A percentile compares a stretch with the other conserved stretches of the same genome.
phyloP scores from a whole-genome alignment of 2,113 vertebrate species.

The Pseudorectes ferrugineus region DNA sequence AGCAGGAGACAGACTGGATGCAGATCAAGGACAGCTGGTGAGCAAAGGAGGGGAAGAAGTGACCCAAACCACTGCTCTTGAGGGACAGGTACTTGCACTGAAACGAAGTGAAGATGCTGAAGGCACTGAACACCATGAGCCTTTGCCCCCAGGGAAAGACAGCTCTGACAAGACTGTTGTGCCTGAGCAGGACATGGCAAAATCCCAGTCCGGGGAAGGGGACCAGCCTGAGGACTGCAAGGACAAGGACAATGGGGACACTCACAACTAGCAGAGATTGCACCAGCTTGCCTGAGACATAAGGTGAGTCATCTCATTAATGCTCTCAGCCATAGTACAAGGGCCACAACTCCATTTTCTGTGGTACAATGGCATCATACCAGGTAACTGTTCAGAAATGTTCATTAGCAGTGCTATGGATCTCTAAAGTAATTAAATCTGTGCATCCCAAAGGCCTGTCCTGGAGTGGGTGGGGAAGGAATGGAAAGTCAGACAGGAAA shows the following conservation, averaged over 20 bases:
- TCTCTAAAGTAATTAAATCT: not conserved
- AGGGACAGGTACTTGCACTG: not conserved
- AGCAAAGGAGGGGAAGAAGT: not conserved
- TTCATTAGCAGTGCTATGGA: not conserved
- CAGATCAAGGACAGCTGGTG: not conserved
- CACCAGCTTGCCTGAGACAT: not conserved
- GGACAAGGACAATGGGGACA: not conserved
- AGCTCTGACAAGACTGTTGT: not conserved
- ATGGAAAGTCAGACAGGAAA: not conserved
- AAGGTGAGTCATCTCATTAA: conserved; percentile 28
- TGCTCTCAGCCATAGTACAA: not conserved
- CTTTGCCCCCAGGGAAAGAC: not conserved
- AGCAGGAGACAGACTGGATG: not conserved
- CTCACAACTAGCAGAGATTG: conserved; percentile 10
- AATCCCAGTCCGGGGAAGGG: not conserved
- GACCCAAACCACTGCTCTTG: not conserved
- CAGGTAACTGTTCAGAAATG: not conserved
- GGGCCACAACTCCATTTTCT: not conserved
- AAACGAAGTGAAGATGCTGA: not conserved
- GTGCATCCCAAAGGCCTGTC: not conserved
- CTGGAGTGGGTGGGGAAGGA: not conserved
- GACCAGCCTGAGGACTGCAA: conserved; percentile 13
- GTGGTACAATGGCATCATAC: not conserved
- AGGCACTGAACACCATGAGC: not conserved
- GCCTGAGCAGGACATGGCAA: not conserved